Evolutionary conservation across 1,140 invertebrate genomes (phyloP).

Genomic region (Panagrolaimus sp.): DNA sequence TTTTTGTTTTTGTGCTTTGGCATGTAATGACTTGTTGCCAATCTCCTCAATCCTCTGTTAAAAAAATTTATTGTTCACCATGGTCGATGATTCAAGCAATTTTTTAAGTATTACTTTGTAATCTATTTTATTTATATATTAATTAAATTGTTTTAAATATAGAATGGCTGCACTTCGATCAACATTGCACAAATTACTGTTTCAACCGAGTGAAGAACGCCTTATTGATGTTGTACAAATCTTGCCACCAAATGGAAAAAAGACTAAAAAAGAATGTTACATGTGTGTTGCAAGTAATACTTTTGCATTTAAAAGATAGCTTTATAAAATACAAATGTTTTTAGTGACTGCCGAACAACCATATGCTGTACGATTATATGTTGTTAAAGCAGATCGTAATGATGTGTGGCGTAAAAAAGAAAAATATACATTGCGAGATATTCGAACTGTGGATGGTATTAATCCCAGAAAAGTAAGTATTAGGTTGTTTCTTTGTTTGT

Average conservation of each 20-base stretch:
- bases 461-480: conserved; percentile 29
- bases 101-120: no score
- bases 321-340: no score
- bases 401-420: conserved; percentile 40
- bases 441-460: conserved; percentile 41
- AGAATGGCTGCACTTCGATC: conserved; percentile 44
- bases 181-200: conserved; percentile 59
- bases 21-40: no score
- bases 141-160: no score
- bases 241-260: conserved; percentile 58
- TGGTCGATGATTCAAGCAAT: no score
- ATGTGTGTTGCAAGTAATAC: conserved; percentile 61
- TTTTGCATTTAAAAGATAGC: no score
- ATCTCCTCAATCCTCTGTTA: no score
- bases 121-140: no score
- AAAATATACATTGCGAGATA: conserved; percentile 31
- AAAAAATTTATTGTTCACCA: no score
- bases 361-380: conserved; percentile 32
- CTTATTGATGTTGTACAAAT: conserved; percentile 59
- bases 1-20: no score
- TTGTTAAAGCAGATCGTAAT: conserved; percentile 34
- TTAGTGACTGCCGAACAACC: conserved; percentile 39
- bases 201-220: conserved; percentile 60
- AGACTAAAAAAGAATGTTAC: conserved; percentile 52
- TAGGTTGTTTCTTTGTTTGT: conserved; percentile 11